phyloP scores from a whole-genome alignment of 2,797 vertebrate genomes.

The Cyprinella venusta region DNA sequence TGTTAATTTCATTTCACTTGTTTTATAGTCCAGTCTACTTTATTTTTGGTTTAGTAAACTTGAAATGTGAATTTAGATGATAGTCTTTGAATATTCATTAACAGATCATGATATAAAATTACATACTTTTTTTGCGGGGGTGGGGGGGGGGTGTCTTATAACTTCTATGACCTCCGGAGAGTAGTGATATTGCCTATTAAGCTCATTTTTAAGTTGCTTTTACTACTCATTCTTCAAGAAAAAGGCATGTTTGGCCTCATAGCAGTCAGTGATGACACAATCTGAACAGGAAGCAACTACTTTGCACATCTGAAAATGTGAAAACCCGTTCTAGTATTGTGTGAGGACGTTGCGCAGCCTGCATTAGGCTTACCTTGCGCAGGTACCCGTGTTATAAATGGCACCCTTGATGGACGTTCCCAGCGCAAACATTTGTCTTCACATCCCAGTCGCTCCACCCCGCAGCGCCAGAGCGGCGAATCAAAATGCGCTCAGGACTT shows the following conservation, averaged over 20 bases:
- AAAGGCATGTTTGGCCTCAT: background rate
- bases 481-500: constrained; percentile 76
- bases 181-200: background rate
- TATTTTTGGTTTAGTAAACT: no score
- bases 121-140: background rate
- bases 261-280: background rate
- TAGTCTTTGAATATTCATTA: background rate
- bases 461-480: constrained; percentile 76
- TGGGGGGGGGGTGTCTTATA: background rate
- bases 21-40: no score
- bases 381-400: constrained; percentile 62
- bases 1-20: background rate
- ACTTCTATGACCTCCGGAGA: background rate
- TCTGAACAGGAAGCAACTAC: background rate
- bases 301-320: background rate
- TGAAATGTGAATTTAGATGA: no score
- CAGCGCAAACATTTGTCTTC: constrained; percentile 74
- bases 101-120: background rate
- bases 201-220: background rate
- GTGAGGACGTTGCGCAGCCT: background rate
- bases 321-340: background rate
- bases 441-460: constrained; percentile 81
- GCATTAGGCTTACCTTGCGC: constrained; percentile 63
- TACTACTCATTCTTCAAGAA: background rate
- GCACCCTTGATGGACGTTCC: constrained; percentile 83